phyloP scores from a whole-genome alignment of 2,113 vertebrate species.

The Apodemus sylvaticus region DNA sequence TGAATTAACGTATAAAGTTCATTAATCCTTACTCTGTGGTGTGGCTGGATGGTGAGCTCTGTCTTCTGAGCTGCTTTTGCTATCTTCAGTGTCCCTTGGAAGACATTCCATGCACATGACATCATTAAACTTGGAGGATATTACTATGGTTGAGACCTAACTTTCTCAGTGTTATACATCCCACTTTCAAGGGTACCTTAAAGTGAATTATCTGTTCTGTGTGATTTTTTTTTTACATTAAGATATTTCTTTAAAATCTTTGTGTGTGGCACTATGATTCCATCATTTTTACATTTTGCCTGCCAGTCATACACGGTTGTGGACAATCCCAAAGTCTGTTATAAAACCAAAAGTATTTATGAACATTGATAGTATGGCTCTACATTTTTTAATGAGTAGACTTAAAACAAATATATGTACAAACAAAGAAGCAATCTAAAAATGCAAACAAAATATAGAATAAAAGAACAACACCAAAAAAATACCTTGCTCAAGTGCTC shows the following conservation, averaged over 20 bases:
- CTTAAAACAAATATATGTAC: background rate
- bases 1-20: background rate
- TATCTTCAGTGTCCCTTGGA: too few relatives aligned
- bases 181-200: background rate
- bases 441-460: background rate
- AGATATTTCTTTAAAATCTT: background rate
- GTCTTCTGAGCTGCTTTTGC: too few relatives aligned
- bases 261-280: too few relatives aligned
- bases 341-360: background rate
- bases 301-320: background rate
- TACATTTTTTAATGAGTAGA: background rate
- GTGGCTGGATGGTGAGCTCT: background rate
- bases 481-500: background rate
- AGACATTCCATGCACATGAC: background rate
- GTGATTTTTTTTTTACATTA: too few relatives aligned
- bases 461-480: background rate
- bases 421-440: background rate
- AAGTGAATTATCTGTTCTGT: background rate
- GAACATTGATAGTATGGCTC: accelerated
- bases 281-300: background rate
- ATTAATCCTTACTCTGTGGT: too few relatives aligned
- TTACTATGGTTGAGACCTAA: too few relatives aligned
- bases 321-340: background rate
- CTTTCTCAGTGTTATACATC: background rate
- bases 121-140: background rate